phyloP scores from a whole-genome alignment of 2,797 vertebrate genomes.

The Spinibarbus caldwelli region DNA sequence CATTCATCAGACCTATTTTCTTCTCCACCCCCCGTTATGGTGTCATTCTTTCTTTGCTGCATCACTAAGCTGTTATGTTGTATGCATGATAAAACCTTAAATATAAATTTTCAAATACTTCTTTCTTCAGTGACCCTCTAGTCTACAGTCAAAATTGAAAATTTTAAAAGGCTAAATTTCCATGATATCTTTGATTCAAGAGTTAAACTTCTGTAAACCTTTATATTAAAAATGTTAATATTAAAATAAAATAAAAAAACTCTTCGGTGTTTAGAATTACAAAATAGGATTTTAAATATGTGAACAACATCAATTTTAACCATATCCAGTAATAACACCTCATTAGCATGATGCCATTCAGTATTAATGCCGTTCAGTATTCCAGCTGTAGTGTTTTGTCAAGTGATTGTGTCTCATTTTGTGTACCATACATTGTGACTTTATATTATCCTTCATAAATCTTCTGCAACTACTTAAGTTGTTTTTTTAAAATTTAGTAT shows the following conservation, averaged over 20 bases:
- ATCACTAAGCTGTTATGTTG: slow-evolving; percentile 63
- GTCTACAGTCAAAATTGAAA: not conserved
- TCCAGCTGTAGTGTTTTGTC: slow-evolving; percentile 68
- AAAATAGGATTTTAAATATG: not conserved
- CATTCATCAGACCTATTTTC: slow-evolving; percentile 51
- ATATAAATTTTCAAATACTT: not conserved
- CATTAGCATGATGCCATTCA: slow-evolving; percentile 67
- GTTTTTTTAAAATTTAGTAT: not conserved
- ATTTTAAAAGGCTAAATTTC: not conserved
- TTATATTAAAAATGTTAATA: not conserved
- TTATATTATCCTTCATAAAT: slow-evolving; percentile 18
- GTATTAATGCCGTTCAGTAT: slow-evolving; percentile 55
- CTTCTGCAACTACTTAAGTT: slow-evolving; percentile 22
- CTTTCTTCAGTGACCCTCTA: not conserved
- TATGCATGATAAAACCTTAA: slow-evolving; percentile 6
- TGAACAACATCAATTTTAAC: not conserved
- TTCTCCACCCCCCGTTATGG: not conserved
- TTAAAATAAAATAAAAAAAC: not conserved
- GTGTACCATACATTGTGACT: slow-evolving; percentile 69
- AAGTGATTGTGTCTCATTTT: slow-evolving; percentile 70
- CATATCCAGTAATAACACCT: slow-evolving; percentile 43
- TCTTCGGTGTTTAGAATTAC: not conserved
- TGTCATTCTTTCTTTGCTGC: slow-evolving; percentile 65
- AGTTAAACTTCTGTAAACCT: not conserved
- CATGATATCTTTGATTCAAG: not conserved